Percentiles rank a stretch among this genome's conserved stretches.
Conservation (phyloP, 2,113 vertebrate genomes). For the Grus americana region DNA sequence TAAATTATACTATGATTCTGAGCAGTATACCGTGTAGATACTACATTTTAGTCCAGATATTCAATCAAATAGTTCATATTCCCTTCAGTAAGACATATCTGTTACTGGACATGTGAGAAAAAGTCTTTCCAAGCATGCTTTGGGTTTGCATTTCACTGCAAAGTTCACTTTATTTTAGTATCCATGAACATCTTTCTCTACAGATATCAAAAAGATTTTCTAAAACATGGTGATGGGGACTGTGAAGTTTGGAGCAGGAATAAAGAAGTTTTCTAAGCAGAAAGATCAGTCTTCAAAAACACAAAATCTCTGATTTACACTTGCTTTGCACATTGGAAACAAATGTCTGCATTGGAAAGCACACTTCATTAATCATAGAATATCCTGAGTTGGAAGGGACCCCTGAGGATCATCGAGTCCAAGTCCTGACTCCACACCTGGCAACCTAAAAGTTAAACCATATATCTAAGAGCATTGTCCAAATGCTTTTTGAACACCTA, state of each 20-base stretch:
- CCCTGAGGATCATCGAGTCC: rapidly evolving
- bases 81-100: neutral
- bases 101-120: neutral
- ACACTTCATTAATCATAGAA: neutral
- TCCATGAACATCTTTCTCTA: neutral
- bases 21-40: neutral
- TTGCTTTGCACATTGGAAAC: neutral
- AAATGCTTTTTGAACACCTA: neutral
- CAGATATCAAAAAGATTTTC: neutral
- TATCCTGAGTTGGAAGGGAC: neutral
- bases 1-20: neutral
- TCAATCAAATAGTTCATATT: neutral
- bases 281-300: neutral
- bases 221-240: rapidly evolving
- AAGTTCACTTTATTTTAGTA: neutral
- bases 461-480: neutral
- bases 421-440: neutral
- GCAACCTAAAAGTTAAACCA: neutral
- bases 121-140: neutral
- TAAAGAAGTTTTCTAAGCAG: neutral
- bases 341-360: neutral
- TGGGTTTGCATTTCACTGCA: neutral
- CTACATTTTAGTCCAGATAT: neutral
- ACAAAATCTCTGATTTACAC: neutral
- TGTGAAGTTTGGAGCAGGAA: neutral